Evolutionary conservation across 1,140 invertebrate genomes (phyloP).

Genomic region (Rhynchophorus ferrugineus): DNA sequence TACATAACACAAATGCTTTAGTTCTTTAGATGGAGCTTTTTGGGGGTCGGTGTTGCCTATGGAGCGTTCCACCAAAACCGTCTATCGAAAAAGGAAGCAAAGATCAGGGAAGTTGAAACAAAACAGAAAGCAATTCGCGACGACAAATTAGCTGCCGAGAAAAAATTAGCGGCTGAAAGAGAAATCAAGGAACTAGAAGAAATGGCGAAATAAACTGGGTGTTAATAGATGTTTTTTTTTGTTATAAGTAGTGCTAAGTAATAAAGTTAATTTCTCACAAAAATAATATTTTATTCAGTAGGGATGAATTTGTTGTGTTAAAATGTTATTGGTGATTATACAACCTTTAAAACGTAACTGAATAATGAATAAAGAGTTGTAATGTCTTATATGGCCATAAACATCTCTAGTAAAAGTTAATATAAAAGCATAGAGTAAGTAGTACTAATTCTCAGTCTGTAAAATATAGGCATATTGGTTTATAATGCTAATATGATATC

Average conservation of each 20-base stretch:
- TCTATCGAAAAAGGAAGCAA: slow-evolving; percentile 57
- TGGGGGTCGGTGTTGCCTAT: slow-evolving; percentile 57
- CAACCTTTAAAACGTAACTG: no score
- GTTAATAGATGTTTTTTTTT: not conserved
- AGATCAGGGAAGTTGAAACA: slow-evolving; percentile 54
- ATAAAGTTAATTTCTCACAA: not conserved
- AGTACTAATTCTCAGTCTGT: no score
- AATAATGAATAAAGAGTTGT: no score
- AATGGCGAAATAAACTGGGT: slow-evolving; percentile 26
- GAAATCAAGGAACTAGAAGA: slow-evolving; percentile 38
- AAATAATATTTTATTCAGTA: slow-evolving; percentile 5
- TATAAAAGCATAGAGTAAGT: no score
- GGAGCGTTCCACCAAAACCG: slow-evolving; percentile 62
- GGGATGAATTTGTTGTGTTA: not conserved
- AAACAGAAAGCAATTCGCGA: slow-evolving; percentile 59
- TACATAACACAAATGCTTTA: slow-evolving; percentile 32
- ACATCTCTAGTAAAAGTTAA: no score
- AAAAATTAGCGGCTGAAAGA: slow-evolving; percentile 46
- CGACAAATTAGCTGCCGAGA: slow-evolving; percentile 61
- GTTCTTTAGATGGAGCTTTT: slow-evolving; percentile 67
- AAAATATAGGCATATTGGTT: no score
- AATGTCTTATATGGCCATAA: no score
- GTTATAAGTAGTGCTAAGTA: slow-evolving; percentile 4
- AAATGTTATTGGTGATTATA: no score
- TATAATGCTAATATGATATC: no score